Evolutionary conservation across 2,113 vertebrate genomes (phyloP).

Genomic region (Equus quagga): DNA sequence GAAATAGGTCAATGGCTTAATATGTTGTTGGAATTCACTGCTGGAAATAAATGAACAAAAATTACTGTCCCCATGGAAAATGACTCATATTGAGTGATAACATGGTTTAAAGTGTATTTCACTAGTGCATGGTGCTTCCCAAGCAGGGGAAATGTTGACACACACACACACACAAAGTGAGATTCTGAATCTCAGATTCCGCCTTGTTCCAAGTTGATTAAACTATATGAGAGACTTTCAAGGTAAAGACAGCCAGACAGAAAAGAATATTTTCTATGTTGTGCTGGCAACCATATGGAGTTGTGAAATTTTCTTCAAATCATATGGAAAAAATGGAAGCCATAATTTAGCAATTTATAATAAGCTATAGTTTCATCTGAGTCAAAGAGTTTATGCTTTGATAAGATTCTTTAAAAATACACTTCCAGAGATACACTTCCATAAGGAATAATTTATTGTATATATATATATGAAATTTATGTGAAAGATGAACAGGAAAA

Average conservation of each 20-base stretch:
- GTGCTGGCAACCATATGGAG: slow-evolving; percentile 66
- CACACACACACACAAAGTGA: not conserved
- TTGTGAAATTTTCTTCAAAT: slow-evolving; percentile 61
- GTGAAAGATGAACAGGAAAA: not conserved
- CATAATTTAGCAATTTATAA: slow-evolving; percentile 74
- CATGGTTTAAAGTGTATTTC: slow-evolving; percentile 60
- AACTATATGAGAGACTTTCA: slow-evolving; percentile 62
- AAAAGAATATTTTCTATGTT: slow-evolving; percentile 71
- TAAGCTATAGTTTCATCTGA: slow-evolving; percentile 73
- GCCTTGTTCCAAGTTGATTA: slow-evolving; percentile 21
- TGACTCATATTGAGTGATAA: not conserved
- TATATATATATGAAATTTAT: slow-evolving; percentile 74
- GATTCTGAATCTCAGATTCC: not conserved
- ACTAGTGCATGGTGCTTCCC: slow-evolving; percentile 28
- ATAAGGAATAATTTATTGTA: slow-evolving; percentile 85
- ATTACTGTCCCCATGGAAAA: not conserved
- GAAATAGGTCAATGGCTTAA: not conserved
- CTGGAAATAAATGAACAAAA: slow-evolving; percentile 28
- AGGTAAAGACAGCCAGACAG: slow-evolving; percentile 57
- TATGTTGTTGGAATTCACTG: slow-evolving; percentile 8
- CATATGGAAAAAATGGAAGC: slow-evolving; percentile 71
- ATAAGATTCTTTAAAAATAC: slow-evolving; percentile 78
- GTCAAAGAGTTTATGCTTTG: slow-evolving; percentile 78
- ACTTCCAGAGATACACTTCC: slow-evolving; percentile 77
- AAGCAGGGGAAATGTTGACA: not conserved